Evolutionary conservation across 2,797 vertebrate species (phyloP).

Genomic region (Coranthus polyacanthus): DNA sequence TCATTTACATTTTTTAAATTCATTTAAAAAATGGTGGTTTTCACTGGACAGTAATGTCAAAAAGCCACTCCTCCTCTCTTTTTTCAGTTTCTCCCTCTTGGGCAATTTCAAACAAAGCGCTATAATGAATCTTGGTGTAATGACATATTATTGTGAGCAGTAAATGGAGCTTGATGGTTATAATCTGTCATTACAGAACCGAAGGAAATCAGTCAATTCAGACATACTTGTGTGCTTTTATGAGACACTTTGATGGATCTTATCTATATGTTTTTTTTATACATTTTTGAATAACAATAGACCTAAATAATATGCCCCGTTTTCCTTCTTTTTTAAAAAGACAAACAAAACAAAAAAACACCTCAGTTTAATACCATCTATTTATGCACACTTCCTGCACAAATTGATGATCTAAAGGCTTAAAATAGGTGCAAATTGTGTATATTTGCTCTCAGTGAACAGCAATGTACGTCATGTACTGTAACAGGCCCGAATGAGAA

Average conservation of each 20-base stretch:
- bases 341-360: too few relatives aligned
- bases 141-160: conserved; percentile 25
- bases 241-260: too few relatives aligned
- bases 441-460: neutral
- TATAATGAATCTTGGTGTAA: conserved; percentile 23
- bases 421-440: neutral
- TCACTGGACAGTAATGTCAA: too few relatives aligned
- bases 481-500: neutral
- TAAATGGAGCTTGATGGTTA: conserved; percentile 15
- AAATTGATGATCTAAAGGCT: neutral
- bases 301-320: too few relatives aligned
- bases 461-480: neutral
- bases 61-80: neutral
- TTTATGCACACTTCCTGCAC: neutral
- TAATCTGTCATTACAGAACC: conserved; percentile 12
- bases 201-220: neutral
- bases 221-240: too few relatives aligned
- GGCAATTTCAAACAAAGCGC: conserved; percentile 25
- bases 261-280: too few relatives aligned
- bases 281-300: too few relatives aligned
- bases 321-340: too few relatives aligned
- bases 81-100: neutral
- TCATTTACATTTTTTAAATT: too few relatives aligned
- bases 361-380: too few relatives aligned
- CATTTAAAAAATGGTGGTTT: too few relatives aligned